phyloP scores from a whole-genome alignment of 1,140 invertebrate species.

The Acyrthosiphon pisum region DNA sequence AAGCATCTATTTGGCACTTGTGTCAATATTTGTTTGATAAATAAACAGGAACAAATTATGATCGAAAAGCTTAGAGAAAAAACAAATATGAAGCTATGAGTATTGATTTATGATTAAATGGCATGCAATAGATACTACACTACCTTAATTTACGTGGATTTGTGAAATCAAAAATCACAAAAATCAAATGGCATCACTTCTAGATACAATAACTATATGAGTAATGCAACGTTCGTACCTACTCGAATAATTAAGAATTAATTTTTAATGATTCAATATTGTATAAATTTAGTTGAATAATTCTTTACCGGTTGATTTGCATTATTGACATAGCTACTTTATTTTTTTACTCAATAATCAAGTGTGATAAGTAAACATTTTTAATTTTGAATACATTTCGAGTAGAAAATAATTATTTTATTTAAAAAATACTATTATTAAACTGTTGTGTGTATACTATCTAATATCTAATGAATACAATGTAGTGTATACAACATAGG shows the following conservation, averaged over 20 bases:
- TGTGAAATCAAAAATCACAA: not conserved
- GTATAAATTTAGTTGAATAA: not conserved
- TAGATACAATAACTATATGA: not conserved
- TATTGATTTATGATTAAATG: constrained; percentile 24
- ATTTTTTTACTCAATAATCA: not conserved
- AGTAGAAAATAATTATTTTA: not conserved
- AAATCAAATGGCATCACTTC: not conserved
- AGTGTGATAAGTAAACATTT: not conserved
- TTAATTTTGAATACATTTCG: not conserved
- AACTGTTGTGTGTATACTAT: not conserved
- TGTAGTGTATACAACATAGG: not conserved
- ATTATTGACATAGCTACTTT: not conserved
- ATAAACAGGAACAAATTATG: not conserved
- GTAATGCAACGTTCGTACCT: not conserved
- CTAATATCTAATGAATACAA: not conserved
- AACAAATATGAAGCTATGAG: not conserved
- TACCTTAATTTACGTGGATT: not conserved
- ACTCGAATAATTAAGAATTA: not conserved
- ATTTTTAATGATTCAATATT: not conserved
- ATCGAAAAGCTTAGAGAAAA: not conserved
- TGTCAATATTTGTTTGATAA: not conserved
- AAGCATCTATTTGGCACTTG: not conserved
- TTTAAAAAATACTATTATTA: not conserved
- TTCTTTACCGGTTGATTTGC: not conserved
- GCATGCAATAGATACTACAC: not conserved